These are phyloP conservation scores for Phrixothrix hirtus DNA, from an alignment of 2,888 invertebrate species.

Conservation along the genomic window DNA sequence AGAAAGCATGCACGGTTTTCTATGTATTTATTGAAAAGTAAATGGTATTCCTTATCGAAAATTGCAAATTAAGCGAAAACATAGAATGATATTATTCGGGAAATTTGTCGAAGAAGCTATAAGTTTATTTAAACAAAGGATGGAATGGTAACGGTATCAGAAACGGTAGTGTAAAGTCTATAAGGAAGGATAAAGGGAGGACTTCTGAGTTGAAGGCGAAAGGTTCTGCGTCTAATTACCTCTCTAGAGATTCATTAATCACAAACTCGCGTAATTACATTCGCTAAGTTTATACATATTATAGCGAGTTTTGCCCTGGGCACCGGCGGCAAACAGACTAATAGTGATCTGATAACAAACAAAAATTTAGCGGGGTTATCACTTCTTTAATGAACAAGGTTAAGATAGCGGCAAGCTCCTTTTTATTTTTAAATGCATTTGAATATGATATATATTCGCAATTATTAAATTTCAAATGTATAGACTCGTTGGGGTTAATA, in stretches of 20 bases:
- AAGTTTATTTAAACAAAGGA: slow-evolving; percentile 21
- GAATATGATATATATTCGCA: slow-evolving; percentile 13
- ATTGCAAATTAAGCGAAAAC: no score
- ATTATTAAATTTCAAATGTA: no score
- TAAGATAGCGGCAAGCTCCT: slow-evolving; percentile 27
- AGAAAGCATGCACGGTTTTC: no score
- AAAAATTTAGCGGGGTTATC: slow-evolving; percentile 46
- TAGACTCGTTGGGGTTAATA: no score
- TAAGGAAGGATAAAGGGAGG: slow-evolving; percentile 35
- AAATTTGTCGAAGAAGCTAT: slow-evolving; percentile 23
- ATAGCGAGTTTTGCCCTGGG: slow-evolving; percentile 39
- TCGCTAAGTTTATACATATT: slow-evolving; percentile 55
- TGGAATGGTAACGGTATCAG: slow-evolving; percentile 15
- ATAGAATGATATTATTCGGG: background rate
- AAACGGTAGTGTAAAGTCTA: slow-evolving; percentile 21
- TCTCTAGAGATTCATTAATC: slow-evolving; percentile 58
- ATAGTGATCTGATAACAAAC: slow-evolving; percentile 49
- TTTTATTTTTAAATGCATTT: slow-evolving; percentile 22
- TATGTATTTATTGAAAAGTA: no score
- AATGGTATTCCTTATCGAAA: no score
- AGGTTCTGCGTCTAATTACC: slow-evolving; percentile 57
- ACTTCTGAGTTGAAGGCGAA: slow-evolving; percentile 51
- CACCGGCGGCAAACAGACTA: slow-evolving; percentile 43
- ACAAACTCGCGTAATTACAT: slow-evolving; percentile 57
- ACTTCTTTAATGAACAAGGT: slow-evolving; percentile 41